Conservation (phyloP, 53 echinoderm and acorn worm genomes). For the Hippasteria phrygiana region DNA sequence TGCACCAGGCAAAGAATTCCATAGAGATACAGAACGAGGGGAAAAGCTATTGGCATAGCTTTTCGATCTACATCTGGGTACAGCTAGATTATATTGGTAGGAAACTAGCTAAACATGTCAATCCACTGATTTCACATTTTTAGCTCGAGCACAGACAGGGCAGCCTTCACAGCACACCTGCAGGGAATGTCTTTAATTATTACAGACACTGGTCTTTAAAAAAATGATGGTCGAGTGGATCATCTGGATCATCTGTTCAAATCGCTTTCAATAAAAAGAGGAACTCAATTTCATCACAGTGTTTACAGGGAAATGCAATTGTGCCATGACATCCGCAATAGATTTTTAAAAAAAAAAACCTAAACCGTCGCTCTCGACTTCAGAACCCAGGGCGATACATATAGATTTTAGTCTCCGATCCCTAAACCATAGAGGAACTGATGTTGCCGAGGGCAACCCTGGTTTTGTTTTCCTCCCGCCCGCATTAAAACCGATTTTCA, state of each 20-base stretch:
- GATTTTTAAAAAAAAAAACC: not conserved
- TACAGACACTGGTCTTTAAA: no score
- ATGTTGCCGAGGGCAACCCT: not conserved
- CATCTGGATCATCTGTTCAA: not conserved
- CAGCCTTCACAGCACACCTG: no score
- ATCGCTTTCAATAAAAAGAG: not conserved
- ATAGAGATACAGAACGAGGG: no score
- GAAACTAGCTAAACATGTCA: no score
- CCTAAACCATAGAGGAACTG: not conserved
- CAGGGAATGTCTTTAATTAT: no score
- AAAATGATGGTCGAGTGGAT: no score
- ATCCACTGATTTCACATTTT: no score
- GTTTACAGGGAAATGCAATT: not conserved
- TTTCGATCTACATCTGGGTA: no score
- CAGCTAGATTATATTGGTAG: no score
- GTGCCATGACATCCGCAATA: not conserved
- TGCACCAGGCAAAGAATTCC: no score
- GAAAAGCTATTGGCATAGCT: no score
- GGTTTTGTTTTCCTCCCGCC: not conserved
- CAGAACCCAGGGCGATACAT: not conserved
- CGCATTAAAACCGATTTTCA: conserved; percentile 40
- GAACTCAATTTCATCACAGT: not conserved
- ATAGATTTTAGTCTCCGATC: not conserved
- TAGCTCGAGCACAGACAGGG: no score
- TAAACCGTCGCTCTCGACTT: not conserved